Evolutionary conservation across 2,113 vertebrate species (phyloP).

Genomic region (Erythrocercus mccallii): DNA sequence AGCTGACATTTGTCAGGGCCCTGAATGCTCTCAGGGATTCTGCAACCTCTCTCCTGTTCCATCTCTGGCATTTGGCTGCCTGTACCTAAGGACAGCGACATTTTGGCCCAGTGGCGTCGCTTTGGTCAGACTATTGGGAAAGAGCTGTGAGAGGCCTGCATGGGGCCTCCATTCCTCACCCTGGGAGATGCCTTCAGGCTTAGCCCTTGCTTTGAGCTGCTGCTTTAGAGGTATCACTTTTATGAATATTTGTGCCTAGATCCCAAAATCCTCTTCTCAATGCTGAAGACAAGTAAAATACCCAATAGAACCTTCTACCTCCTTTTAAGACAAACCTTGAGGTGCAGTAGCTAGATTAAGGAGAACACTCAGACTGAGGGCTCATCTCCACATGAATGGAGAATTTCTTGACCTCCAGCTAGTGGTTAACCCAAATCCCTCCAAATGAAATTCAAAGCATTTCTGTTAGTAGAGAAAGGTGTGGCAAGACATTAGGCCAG

Average conservation of each 20-base stretch:
- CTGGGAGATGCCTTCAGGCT: neutral
- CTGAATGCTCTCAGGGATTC: neutral
- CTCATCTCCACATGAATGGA: neutral
- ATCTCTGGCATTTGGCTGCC: neutral
- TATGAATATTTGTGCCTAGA: neutral
- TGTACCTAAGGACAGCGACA: neutral
- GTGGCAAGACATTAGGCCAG: neutral
- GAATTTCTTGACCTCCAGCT: neutral
- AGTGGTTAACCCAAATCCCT: neutral
- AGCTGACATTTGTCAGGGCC: neutral
- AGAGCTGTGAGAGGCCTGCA: neutral
- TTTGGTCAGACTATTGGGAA: neutral
- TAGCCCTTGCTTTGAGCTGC: neutral
- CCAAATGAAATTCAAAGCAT: neutral
- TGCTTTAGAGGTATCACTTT: neutral
- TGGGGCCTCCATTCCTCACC: fast-evolving
- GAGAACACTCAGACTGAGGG: fast-evolving
- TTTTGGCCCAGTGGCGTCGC: neutral
- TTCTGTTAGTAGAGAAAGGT: neutral
- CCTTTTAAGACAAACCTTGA: neutral
- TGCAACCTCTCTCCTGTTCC: neutral
- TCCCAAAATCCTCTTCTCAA: neutral
- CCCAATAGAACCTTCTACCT: neutral
- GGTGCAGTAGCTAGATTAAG: neutral
- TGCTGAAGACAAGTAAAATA: neutral